These are phyloP conservation scores for Stratiomys singularior DNA, from an alignment of 2,888 invertebrate genomes.

Conservation along the genomic window DNA sequence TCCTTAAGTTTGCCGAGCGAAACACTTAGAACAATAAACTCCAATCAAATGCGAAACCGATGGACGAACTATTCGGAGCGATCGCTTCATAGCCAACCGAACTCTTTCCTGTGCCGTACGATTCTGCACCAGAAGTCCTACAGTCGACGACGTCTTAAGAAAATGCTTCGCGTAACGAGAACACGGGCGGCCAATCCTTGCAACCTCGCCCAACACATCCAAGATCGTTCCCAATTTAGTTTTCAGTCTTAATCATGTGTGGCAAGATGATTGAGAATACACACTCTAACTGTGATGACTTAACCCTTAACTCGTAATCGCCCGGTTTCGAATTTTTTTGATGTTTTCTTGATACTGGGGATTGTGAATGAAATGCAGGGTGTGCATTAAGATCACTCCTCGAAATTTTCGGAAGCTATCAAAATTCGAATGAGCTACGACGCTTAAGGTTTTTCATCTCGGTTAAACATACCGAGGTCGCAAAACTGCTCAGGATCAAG, in stretches of 20 bases:
- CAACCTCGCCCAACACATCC: conserved; percentile 37
- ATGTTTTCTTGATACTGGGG: too few species aligned
- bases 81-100: background rate
- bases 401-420: too few species aligned
- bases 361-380: too few species aligned
- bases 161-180: background rate
- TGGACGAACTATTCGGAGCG: background rate
- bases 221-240: background rate
- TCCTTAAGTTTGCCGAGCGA: background rate
- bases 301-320: conserved; percentile 3
- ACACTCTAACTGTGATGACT: background rate
- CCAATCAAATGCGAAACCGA: conserved; percentile 1
- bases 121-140: conserved; percentile 8
- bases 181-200: conserved; percentile 6
- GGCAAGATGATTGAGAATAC: too few species aligned
- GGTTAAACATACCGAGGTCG: too few species aligned
- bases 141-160: background rate
- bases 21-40: conserved; percentile 43
- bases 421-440: too few species aligned
- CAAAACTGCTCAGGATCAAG: too few species aligned
- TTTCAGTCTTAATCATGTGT: conserved; percentile 5
- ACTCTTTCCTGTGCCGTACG: conserved; percentile 18
- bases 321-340: too few species aligned
- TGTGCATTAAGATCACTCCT: too few species aligned
- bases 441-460: too few species aligned